These are phyloP conservation scores for Paragorgia papillata DNA, from an alignment of 92 coral and sea anemone genomes.

Conservation along the genomic window DNA sequence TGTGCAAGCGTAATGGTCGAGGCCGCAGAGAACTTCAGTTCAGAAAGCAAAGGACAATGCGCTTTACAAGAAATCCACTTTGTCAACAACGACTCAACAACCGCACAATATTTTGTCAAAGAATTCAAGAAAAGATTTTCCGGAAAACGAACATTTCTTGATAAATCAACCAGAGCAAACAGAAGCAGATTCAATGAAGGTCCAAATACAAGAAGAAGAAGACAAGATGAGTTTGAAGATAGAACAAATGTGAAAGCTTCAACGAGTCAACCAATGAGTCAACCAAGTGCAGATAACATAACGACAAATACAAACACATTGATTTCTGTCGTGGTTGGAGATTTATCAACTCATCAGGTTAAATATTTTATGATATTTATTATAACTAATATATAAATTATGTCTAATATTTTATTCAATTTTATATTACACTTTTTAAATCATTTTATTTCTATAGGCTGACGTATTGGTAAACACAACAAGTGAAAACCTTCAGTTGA, in stretches of 20 bases:
- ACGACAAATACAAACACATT: constrained; percentile 5
- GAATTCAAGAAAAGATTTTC: constrained; percentile 59
- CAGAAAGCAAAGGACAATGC: constrained; percentile 29
- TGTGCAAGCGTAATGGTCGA: constrained; percentile 67
- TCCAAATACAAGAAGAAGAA: neutral
- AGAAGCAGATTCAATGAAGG: constrained; percentile 12
- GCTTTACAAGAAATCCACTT: constrained; percentile 65
- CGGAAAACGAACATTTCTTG: constrained; percentile 32
- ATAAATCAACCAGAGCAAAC: neutral
- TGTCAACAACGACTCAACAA: constrained; percentile 52
- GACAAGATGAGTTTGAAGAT: neutral
- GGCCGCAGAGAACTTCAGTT: constrained; percentile 43
- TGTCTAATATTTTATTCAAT: neutral
- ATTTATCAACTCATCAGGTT: constrained; percentile 36
- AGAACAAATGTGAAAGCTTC: constrained; percentile 3
- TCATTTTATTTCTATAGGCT: constrained; percentile 37
- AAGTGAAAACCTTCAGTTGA: constrained; percentile 54
- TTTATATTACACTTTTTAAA: neutral
- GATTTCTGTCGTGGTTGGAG: constrained; percentile 36
- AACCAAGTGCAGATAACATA: neutral
- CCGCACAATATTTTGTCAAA: constrained; percentile 43
- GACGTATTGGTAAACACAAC: constrained; percentile 69
- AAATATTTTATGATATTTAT: no score
- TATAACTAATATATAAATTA: neutral
- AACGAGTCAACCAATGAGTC: neutral